phyloP scores from a whole-genome alignment of 2,113 vertebrate genomes.

The Cyprinodon brontotheroides region DNA sequence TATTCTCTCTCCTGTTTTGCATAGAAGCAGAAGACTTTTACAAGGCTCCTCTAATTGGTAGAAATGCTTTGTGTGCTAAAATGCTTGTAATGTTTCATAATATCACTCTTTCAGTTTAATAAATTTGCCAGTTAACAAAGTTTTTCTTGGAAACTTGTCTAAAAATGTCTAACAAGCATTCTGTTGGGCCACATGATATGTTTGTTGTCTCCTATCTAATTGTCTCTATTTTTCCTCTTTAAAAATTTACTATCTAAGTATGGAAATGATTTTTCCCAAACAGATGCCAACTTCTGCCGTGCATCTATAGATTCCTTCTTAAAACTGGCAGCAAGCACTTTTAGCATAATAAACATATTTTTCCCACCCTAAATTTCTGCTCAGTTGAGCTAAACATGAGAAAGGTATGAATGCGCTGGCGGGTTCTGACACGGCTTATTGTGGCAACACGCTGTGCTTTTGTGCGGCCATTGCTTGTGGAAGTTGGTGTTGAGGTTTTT shows the following conservation, averaged over 20 bases:
- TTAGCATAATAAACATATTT: not conserved
- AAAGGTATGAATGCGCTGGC: slow-evolving; percentile 44
- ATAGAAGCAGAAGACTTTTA: not conserved
- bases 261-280: not conserved
- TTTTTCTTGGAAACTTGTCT: not conserved
- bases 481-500: slow-evolving; percentile 27
- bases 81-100: not conserved
- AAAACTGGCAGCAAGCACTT: not conserved
- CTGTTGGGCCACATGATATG: not conserved
- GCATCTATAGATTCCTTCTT: not conserved
- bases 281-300: not conserved
- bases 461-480: slow-evolving; percentile 36
- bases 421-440: slow-evolving; percentile 42
- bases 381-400: slow-evolving; percentile 21
- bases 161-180: not conserved
- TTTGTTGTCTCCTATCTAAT: not conserved
- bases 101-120: not conserved
- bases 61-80: not conserved
- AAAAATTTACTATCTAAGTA: not conserved
- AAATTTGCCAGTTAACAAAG: not conserved
- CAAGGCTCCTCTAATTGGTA: not conserved
- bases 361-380: slow-evolving; percentile 20
- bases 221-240: not conserved
- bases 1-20: not conserved
- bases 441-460: slow-evolving; percentile 18